phyloP scores from a whole-genome alignment of 2,797 vertebrate species.

The Limosa lapponica region DNA sequence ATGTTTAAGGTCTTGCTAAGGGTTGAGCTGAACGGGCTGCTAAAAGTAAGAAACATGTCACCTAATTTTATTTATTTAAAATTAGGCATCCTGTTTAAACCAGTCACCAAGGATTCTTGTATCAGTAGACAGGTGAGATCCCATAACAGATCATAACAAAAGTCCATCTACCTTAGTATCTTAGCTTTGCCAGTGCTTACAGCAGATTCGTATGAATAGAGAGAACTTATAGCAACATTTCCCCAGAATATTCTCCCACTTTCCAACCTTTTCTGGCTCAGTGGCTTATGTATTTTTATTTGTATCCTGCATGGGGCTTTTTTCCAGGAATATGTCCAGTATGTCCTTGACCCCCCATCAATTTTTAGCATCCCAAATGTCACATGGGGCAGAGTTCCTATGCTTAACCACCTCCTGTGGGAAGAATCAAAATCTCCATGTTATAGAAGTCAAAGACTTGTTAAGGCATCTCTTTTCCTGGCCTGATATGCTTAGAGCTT shows the following conservation, averaged over 20 bases:
- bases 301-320: background rate
- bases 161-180: background rate
- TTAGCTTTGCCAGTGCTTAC: background rate
- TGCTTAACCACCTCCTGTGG: fast-evolving
- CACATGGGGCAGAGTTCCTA: background rate
- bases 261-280: background rate
- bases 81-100: background rate
- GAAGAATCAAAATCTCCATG: background rate
- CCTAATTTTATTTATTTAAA: background rate
- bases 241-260: background rate
- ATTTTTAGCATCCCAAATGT: background rate
- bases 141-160: background rate
- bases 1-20: background rate
- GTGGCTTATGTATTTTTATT: background rate
- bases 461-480: background rate
- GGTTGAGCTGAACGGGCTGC: fast-evolving
- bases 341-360: fast-evolving
- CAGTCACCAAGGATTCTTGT: background rate
- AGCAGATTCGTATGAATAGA: background rate
- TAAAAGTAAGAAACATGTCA: background rate
- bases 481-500: background rate
- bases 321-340: background rate
- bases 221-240: background rate
- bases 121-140: background rate
- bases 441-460: background rate